A percentile compares a stretch with the other conserved stretches of the same genome.
These are phyloP conservation scores for Polypterus senegalus DNA, from an alignment of 2,113 vertebrate genomes.

Conservation along the genomic window DNA sequence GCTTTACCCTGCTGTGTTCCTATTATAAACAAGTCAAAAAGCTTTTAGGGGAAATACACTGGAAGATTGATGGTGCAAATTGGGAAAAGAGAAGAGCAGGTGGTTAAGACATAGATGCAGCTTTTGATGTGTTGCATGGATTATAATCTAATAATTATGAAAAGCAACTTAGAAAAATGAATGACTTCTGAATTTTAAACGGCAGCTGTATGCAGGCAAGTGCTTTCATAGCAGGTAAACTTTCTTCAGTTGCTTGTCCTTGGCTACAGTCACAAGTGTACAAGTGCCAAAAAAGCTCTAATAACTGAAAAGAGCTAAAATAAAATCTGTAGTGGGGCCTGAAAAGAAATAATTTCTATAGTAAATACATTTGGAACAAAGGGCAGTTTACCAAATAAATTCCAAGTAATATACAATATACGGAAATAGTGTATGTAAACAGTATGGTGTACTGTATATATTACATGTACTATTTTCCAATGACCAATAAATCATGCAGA, in stretches of 20 bases:
- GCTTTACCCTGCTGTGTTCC: slow-evolving; percentile 54
- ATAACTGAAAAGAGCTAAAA: no score
- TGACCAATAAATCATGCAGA: no score
- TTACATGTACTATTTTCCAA: no score
- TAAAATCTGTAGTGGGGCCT: no score
- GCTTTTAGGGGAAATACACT: slow-evolving; percentile 61
- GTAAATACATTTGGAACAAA: no score
- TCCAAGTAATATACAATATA: no score
- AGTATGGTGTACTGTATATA: no score
- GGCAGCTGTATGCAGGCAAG: slow-evolving; percentile 5
- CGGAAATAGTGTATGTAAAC: no score
- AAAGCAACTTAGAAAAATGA: slow-evolving; percentile 50
- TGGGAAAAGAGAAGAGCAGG: slow-evolving; percentile 49
- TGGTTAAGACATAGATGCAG: slow-evolving; percentile 64
- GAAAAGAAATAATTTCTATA: no score
- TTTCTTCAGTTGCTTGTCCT: background rate
- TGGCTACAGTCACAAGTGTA: no score
- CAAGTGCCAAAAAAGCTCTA: no score
- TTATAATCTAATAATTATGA: slow-evolving; percentile 69
- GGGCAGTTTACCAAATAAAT: no score
- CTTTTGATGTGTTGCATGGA: slow-evolving; percentile 55
- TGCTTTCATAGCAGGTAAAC: slow-evolving; percentile 5
- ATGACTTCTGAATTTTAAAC: background rate
- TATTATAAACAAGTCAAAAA: slow-evolving; percentile 66
- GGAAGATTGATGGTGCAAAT: slow-evolving; percentile 65